A percentile compares a stretch with the other conserved stretches of the same genome.
Evolutionary conservation across 2,888 invertebrate genomes (phyloP).

Genomic region (Eupithecia centaureata): DNA sequence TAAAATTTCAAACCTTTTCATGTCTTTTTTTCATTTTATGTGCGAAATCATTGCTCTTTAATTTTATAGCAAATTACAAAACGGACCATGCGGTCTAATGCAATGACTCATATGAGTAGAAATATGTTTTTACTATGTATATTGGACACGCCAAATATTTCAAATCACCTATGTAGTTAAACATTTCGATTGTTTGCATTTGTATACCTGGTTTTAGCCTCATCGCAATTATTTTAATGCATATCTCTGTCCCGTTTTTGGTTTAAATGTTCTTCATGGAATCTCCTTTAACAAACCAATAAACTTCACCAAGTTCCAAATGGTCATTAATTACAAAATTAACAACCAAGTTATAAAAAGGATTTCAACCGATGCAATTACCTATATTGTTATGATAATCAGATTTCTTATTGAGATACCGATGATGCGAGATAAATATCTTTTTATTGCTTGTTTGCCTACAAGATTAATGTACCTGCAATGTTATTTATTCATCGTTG

Average conservation of each 20-base stretch:
- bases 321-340: conserved; percentile 34
- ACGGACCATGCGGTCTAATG: too few species aligned
- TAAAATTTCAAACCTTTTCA: too few species aligned
- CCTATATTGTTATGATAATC: conserved; percentile 58
- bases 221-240: neutral
- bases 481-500: conserved; percentile 31
- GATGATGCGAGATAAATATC: conserved; percentile 64
- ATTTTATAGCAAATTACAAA: too few species aligned
- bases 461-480: conserved; percentile 59
- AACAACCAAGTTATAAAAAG: conserved; percentile 36
- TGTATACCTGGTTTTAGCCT: too few species aligned
- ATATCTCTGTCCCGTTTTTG: neutral
- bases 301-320: conserved; percentile 22
- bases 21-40: too few species aligned
- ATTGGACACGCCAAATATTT: too few species aligned
- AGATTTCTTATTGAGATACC: conserved; percentile 59
- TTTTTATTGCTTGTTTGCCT: conserved; percentile 61
- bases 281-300: conserved; percentile 9
- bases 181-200: too few species aligned
- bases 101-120: too few species aligned
- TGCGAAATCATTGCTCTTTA: too few species aligned
- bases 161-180: too few species aligned
- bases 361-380: conserved; percentile 47
- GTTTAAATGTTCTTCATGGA: neutral
- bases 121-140: too few species aligned